Base-by-base conservation (phyloP, 2,113 vertebrate genomes). In the Myiagra hebetior region DNA sequence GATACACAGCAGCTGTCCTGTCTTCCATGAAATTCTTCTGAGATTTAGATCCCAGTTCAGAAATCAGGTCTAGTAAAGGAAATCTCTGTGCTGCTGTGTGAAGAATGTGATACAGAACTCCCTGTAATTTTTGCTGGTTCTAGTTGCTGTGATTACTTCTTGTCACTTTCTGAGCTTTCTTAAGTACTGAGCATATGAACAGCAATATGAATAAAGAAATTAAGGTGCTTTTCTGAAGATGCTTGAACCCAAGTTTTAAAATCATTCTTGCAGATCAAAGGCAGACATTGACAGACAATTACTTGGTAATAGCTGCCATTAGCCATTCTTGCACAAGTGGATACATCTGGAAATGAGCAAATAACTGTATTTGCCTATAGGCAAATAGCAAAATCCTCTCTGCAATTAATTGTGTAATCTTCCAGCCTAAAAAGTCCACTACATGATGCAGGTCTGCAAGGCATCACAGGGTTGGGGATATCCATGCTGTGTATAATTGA, bases 401-500 rank as follows among this genome's bases (percentile, higher is more conserved):
- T 52, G 11, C 28, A 83, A 20, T 75, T 62, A 57, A 76, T 27
- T 84, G n/a, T 37, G 17, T 50, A 24, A 59, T 79, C 23, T 91
- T 91, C 26, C 27, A 57, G 42, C 41, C 30, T 52, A 39, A 64
- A 64, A 2, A 4, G 35, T 50, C 24, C 15, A 24, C 33, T 52
- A 2, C 33, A 20, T 37, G 26, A 47, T 73, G 15, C 5, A 56
- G n/a, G 18, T 88, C 44, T 65, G 18, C 13, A 60, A 60, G 35
- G 30, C 46, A 80, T 41, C 5, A 0, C 22, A 11, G 21, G 15
- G 18, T 24, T 53, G 37, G 22, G 28, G 5, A 44, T 64, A 23
- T 24, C 5, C 26, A 27, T 8, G 7, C 17, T 79, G 7, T 46
- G 49, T 50, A 49, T 17, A 4, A 1, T 19, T 2, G 0, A 23